Evolutionary conservation across 2,888 invertebrate genomes (phyloP), one percentile per base, ranked within the genome.

Genomic region (Alentia gelatinosa): DNA sequence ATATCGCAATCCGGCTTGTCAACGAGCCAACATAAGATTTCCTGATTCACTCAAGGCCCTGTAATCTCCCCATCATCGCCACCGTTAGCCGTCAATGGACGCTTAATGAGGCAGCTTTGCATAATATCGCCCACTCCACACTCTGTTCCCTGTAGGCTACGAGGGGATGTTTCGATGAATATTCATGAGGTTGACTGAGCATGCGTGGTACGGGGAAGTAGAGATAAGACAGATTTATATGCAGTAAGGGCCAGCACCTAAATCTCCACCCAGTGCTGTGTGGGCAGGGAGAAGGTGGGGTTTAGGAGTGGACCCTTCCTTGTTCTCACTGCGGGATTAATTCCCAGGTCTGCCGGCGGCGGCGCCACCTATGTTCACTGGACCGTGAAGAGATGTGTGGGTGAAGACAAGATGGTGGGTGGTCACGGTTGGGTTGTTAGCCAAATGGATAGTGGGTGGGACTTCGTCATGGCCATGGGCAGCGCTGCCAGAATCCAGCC

Each of bases 81-180:
- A n/a, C 56, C 56, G 56, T 56, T n/a, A 56, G 19, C 33, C 68
- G 26, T 26, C 68, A 68, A 68, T 68, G 68, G 68, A 30, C 68
- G 12, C 12, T 68, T 68, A 68, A 68, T 68, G 30, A 12, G 68
- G 30, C 3, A 30, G 33, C 68, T 68, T 68, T 12, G 68, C 68
- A 68, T 68, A 68, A 68, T 68, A 68, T 68, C 68, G 68, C 68
- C 68, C 68, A 68, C 68, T 12, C 68, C 68, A 68, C 30, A 30
- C 12, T 19, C 30, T 26, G 4, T 9, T 68, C 68, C 30, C 26
- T 15, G 5, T 47, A 19, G 19, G 47, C 47, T 47, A 7, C 19
- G 12, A 5, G 5, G 30, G 30, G 30, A 9, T 12, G 5, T 68
- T 19, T 30, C 26, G 68, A 30, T 26, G 68, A 68, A 68, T 68